A percentile compares a stretch with the other conserved stretches of the same genome.
Conservation (phyloP, 2,888 invertebrate genomes). For the Rhaphigaster nebulosa region DNA sequence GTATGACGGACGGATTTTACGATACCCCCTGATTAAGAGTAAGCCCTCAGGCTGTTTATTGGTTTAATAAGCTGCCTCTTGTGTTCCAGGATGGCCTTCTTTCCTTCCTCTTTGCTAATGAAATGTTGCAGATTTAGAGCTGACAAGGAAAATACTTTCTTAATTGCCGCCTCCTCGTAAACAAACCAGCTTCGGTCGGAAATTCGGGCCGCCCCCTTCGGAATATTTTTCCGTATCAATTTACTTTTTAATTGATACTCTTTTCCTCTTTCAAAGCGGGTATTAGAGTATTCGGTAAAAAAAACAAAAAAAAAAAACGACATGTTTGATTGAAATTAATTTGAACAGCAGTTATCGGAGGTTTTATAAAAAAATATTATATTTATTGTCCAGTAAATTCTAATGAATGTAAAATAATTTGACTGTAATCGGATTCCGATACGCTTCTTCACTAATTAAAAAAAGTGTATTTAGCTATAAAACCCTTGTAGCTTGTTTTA, state of each 20-base stretch:
- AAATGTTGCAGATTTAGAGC: slow-evolving; percentile 17
- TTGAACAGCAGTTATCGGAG: not conserved
- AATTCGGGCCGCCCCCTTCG: not conserved
- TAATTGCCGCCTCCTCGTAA: slow-evolving; percentile 34
- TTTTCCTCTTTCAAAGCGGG: not conserved
- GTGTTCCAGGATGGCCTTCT: not conserved
- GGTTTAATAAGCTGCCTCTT: slow-evolving; percentile 8
- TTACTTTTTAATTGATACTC: slow-evolving; percentile 42
- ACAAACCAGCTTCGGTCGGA: not conserved
- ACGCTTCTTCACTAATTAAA: not conserved
- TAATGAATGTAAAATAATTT: not conserved
- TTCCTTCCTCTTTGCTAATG: not conserved
- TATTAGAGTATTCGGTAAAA: not conserved
- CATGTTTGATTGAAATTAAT: not conserved
- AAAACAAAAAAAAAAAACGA: not conserved
- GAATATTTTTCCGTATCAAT: not conserved
- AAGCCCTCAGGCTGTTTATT: not conserved
- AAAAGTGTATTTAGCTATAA: not conserved
- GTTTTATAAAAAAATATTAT: not conserved
- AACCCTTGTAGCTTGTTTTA: not conserved
- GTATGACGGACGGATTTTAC: not conserved
- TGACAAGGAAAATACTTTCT: slow-evolving; percentile 37
- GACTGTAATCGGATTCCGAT: not conserved
- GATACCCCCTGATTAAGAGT: not conserved
- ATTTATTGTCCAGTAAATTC: not conserved